Percentiles rank a stretch among this genome's conserved stretches.
Evolutionary conservation across 1,140 invertebrate species (phyloP).

Genomic region (Cyclina sinensis): DNA sequence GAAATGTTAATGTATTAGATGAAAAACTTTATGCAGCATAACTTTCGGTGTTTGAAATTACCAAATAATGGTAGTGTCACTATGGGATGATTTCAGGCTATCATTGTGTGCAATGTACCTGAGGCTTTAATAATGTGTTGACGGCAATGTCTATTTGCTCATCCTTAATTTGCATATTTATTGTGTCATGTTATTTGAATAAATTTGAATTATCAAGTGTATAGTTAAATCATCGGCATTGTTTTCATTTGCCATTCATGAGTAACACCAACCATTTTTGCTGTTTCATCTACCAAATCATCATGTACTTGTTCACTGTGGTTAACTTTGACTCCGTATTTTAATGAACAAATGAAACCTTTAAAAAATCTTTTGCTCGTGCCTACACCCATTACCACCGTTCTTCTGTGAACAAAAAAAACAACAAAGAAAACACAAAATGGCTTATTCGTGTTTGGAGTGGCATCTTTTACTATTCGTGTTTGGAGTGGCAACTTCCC

Average conservation of each 20-base stretch:
- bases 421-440: too few species aligned
- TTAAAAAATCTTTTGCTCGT: too few species aligned
- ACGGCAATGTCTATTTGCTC: not conserved
- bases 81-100: not conserved
- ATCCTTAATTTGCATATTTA: constrained; percentile 30
- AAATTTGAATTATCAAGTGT: constrained; percentile 39
- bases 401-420: too few species aligned
- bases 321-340: not conserved
- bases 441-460: too few species aligned
- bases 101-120: not conserved
- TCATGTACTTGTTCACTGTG: not conserved
- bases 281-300: not conserved
- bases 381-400: too few species aligned
- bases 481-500: too few species aligned
- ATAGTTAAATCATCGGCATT: not conserved
- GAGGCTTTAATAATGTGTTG: constrained; percentile 8
- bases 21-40: not conserved
- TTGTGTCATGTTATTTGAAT: constrained; percentile 26
- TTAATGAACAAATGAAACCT: too few species aligned
- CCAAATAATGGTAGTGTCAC: not conserved
- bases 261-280: not conserved
- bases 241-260: constrained; percentile 17
- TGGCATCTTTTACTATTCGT: too few species aligned
- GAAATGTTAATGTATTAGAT: too few species aligned
- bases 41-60: not conserved